Conservation (phyloP, 2,888 invertebrate species). For the Thecophora atra region DNA sequence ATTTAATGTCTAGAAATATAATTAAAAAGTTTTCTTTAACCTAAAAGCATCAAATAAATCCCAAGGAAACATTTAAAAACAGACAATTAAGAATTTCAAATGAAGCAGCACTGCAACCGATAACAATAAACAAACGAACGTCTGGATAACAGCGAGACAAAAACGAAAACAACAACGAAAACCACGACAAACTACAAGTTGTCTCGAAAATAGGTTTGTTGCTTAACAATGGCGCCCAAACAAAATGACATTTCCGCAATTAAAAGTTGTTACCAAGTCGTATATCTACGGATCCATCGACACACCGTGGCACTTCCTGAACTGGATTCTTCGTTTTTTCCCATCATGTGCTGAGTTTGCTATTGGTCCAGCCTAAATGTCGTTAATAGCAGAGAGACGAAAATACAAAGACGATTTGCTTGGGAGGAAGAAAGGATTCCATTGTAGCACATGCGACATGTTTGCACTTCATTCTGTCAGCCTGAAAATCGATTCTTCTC, state of each 20-base stretch:
- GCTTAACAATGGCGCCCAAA: conserved; percentile 6
- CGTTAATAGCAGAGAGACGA: not conserved
- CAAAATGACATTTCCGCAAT: conserved; percentile 32
- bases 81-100: conserved; percentile 23
- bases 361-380: not conserved
- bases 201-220: not conserved
- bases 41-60: not conserved
- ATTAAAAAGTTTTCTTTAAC: conserved; percentile 9
- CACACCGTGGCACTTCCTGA: not conserved
- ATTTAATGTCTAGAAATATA: not conserved
- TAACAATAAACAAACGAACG: conserved; percentile 14
- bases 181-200: not conserved
- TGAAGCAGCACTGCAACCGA: conserved; percentile 4
- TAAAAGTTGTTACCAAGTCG: conserved; percentile 39
- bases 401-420: conserved; percentile 20
- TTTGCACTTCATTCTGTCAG: not conserved
- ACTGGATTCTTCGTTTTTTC: no score
- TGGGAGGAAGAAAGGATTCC: conserved; percentile 21
- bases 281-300: conserved; percentile 14
- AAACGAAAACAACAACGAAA: no score
- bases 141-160: no score
- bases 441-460: not conserved
- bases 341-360: not conserved
- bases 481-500: not conserved
- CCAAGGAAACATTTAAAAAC: conserved; percentile 28